Percentiles rank a stretch among this genome's conserved stretches.
Conservation (phyloP, 2,888 invertebrate species). For the Eudiplozoon nipponicum region DNA sequence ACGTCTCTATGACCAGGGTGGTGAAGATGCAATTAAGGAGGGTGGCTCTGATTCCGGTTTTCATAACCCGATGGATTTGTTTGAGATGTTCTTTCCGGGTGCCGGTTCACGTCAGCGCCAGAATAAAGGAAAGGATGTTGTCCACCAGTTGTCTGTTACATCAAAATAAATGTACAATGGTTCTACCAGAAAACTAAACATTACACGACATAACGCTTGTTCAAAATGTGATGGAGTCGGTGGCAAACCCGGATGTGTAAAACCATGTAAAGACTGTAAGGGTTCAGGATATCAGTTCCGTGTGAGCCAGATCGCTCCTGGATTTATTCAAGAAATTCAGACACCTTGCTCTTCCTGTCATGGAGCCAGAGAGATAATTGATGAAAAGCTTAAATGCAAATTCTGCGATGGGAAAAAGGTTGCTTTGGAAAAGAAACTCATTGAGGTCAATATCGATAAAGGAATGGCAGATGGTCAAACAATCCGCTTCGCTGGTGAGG, state of each 20-base stretch:
- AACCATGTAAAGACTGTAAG: constrained; percentile 51
- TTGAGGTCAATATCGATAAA: constrained; percentile 67
- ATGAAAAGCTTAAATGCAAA: constrained; percentile 60
- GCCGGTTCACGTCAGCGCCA: constrained; percentile 20
- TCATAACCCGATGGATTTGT: constrained; percentile 81
- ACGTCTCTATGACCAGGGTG: constrained; percentile 14
- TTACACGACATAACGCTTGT: constrained; percentile 78
- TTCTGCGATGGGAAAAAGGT: constrained; percentile 62
- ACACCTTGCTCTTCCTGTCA: constrained; percentile 51
- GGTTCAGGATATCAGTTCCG: constrained; percentile 52
- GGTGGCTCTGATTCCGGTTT: constrained; percentile 37
- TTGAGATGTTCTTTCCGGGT: constrained; percentile 77
- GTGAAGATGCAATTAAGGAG: constrained; percentile 39
- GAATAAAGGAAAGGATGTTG: constrained; percentile 47
- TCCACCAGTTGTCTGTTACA: constrained; percentile 50
- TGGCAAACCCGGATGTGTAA: constrained; percentile 62
- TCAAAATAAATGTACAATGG: constrained; percentile 80
- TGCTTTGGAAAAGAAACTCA: constrained; percentile 52
- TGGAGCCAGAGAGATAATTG: constrained; percentile 35
- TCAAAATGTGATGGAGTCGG: constrained; percentile 68
- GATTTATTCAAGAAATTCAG: constrained; percentile 62
- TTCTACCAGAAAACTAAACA: constrained; percentile 52
- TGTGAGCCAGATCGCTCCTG: constrained; percentile 38
- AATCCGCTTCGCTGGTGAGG: constrained; percentile 64
- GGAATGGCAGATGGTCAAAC: constrained; percentile 78